phyloP scores from a whole-genome alignment of 2,113 vertebrate species.

The Ailuropoda melanoleuca region DNA sequence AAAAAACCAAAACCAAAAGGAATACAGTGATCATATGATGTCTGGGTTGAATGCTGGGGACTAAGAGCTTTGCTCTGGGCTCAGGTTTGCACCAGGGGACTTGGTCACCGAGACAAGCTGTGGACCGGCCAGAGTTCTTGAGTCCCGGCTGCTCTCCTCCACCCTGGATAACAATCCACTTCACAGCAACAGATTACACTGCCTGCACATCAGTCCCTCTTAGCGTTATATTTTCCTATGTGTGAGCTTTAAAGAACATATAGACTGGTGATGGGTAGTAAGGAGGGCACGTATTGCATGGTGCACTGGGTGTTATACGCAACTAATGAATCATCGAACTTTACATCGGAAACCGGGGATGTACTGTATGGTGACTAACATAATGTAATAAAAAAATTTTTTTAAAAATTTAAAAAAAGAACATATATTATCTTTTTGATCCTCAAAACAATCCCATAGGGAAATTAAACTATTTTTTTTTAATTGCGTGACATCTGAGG shows the following conservation, averaged over 20 bases:
- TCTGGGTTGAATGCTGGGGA: background rate
- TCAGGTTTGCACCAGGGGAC: background rate
- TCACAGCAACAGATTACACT: accelerated
- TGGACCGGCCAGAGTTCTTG: background rate
- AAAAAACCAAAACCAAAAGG: background rate
- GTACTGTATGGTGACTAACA: too few relatives aligned
- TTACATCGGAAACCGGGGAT: too few relatives aligned
- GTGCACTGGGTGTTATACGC: too few relatives aligned
- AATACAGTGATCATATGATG: background rate
- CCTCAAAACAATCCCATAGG: background rate
- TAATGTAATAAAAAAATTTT: too few relatives aligned
- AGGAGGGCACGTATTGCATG: too few relatives aligned
- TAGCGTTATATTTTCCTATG: background rate
- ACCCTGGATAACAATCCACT: accelerated
- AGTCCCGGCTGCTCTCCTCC: accelerated
- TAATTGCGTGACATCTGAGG: background rate
- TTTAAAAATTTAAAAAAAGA: too few relatives aligned
- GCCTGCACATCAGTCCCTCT: background rate
- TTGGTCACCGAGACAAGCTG: background rate
- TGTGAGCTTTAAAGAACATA: background rate
- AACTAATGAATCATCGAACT: too few relatives aligned
- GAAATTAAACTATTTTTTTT: background rate
- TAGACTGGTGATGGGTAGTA: too few relatives aligned
- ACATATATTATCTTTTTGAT: background rate
- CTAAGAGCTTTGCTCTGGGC: background rate